Evolutionary conservation across 2,113 vertebrate genomes (phyloP).

Genomic region (Echinops telfairi): DNA sequence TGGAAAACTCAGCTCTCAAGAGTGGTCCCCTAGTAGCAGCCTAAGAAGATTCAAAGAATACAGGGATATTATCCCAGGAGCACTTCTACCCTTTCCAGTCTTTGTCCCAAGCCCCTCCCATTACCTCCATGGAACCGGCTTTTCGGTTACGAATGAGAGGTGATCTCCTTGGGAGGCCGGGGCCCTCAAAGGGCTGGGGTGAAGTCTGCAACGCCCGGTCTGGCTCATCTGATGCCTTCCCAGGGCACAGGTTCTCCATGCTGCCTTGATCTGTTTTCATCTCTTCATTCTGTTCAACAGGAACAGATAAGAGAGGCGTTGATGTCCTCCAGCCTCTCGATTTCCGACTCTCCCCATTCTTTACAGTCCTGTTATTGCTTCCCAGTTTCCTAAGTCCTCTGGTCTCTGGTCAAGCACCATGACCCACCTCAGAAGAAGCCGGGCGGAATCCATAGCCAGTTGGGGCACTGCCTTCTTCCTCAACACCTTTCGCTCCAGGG

Average conservation of each 20-base stretch:
- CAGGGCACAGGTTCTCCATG: conserved; percentile 90
- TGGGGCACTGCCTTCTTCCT: conserved; percentile 95
- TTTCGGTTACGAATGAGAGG: conserved; percentile 95
- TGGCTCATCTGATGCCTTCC: conserved; percentile 87
- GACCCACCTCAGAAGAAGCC: conserved; percentile 94
- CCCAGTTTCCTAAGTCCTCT: not conserved
- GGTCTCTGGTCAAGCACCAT: not conserved
- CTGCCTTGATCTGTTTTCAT: conserved; percentile 94
- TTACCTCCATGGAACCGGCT: conserved; percentile 99
- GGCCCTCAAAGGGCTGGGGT: conserved; percentile 87
- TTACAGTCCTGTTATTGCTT: not conserved
- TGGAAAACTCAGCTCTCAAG: conserved; percentile 21
- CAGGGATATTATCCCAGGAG: not conserved
- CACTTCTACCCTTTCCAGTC: not conserved
- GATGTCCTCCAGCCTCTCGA: not conserved
- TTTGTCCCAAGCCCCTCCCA: not conserved
- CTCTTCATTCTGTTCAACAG: conserved; percentile 90
- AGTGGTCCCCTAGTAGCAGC: not conserved
- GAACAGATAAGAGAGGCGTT: not conserved
- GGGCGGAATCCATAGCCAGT: conserved; percentile 96
- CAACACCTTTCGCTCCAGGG: conserved; percentile 96
- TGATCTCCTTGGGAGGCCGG: conserved; percentile 91
- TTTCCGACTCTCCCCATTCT: not conserved
- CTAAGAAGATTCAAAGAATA: conserved; percentile 16
- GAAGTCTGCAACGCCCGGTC: conserved; percentile 89